These are phyloP conservation scores for Lamellibrachia columna DNA, from an alignment of 2,888 invertebrate species.

Conservation along the genomic window DNA sequence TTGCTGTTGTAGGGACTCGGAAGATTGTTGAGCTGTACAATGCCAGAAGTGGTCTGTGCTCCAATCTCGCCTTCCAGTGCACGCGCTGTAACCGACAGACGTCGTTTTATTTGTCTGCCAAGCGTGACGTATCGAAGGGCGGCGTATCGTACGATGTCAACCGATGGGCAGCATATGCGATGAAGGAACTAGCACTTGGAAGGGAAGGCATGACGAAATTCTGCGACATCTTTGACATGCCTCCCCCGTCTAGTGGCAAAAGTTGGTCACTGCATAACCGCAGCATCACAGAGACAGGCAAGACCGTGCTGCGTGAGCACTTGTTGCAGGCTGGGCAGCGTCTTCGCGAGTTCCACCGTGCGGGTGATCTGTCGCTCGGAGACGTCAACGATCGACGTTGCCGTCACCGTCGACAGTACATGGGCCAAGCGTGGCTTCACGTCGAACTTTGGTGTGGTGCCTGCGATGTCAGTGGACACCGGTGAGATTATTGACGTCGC, in stretches of 20 bases:
- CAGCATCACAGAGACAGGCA: neutral
- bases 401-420: neutral
- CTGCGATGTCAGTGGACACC: neutral
- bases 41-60: slow-evolving; percentile 1
- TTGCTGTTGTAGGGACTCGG: neutral
- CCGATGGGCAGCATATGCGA: neutral
- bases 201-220: neutral
- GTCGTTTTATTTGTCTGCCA: neutral
- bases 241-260: neutral
- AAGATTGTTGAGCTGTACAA: neutral
- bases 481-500: neutral
- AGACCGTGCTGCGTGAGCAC: slow-evolving; percentile 1
- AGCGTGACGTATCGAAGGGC: neutral
- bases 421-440: neutral
- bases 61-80: neutral
- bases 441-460: neutral
- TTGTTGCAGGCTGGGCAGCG: neutral
- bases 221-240: neutral
- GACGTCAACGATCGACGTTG: neutral
- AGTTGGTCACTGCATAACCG: neutral
- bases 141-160: neutral
- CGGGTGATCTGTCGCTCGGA: neutral
- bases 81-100: neutral
- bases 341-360: neutral
- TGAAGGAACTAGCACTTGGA: slow-evolving; percentile 1